phyloP scores from a whole-genome alignment of 2,888 invertebrate species.

The Callosobruchus maculatus region DNA sequence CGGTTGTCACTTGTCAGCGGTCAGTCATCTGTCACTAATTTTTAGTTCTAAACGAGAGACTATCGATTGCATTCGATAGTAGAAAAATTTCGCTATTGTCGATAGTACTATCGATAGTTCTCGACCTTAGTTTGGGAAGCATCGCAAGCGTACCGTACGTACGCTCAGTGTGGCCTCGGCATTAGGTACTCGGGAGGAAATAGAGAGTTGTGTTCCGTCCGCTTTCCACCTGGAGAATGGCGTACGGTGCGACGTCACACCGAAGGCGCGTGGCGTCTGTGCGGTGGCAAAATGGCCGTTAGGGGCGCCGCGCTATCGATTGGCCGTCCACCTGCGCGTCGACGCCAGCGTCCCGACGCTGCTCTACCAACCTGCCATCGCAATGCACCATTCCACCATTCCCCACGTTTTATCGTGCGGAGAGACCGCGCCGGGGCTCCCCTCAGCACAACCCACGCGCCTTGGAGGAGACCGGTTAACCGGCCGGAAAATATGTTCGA shows the following conservation, averaged over 20 bases:
- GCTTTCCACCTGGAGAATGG: background rate
- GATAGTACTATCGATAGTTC: too few relatives aligned
- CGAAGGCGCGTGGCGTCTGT: background rate
- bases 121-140: too few relatives aligned
- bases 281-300: background rate
- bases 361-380: background rate
- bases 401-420: background rate
- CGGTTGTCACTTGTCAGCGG: too few relatives aligned
- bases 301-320: background rate
- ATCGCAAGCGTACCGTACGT: too few relatives aligned
- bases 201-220: background rate
- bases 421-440: background rate
- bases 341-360: background rate
- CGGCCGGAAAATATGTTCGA: background rate
- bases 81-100: too few relatives aligned
- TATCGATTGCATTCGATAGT: too few relatives aligned
- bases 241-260: background rate
- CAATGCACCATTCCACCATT: background rate
- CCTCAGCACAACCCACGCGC: background rate
- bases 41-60: too few relatives aligned
- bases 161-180: too few relatives aligned
- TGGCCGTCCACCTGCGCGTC: background rate
- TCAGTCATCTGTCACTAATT: too few relatives aligned
- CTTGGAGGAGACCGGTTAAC: background rate
- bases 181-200: too few relatives aligned